phyloP scores from a whole-genome alignment of 2,797 vertebrate species.

The Scleropages formosus region DNA sequence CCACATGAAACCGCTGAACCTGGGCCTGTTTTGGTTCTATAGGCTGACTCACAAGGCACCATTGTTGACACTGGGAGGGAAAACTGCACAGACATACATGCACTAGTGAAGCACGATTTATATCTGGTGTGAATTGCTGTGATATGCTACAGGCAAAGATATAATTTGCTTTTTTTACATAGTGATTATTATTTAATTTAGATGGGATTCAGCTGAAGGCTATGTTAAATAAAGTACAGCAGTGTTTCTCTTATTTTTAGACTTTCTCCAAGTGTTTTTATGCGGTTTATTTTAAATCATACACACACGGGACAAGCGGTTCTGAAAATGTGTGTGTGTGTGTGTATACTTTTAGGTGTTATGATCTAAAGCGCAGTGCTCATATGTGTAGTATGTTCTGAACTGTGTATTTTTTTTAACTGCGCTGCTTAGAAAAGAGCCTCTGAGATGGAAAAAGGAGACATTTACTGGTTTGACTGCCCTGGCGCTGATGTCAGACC shows the following conservation, averaged over 20 bases:
- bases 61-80: neutral
- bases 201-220: slow-evolving; percentile 3
- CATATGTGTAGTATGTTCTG: neutral
- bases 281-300: neutral
- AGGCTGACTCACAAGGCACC: slow-evolving; percentile 22
- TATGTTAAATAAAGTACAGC: neutral
- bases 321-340: too few relatives aligned
- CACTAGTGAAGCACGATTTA: neutral
- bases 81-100: neutral
- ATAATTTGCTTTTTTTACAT: neutral
- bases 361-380: neutral
- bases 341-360: neutral
- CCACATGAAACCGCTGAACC: slow-evolving; percentile 10
- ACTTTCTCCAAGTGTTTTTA: neutral
- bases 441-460: slow-evolving; percentile 22
- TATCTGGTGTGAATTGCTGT: neutral
- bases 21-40: slow-evolving; percentile 12
- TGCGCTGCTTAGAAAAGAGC: neutral
- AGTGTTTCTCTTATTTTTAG: neutral
- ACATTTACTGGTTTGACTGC: slow-evolving; percentile 39
- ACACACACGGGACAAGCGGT: too few relatives aligned
- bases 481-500: slow-evolving; percentile 36
- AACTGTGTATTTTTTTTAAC: neutral
- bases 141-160: neutral
- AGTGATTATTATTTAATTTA: slow-evolving; percentile 17